Conservation (phyloP, 2,797 vertebrate genomes). For the Lates japonicus region DNA sequence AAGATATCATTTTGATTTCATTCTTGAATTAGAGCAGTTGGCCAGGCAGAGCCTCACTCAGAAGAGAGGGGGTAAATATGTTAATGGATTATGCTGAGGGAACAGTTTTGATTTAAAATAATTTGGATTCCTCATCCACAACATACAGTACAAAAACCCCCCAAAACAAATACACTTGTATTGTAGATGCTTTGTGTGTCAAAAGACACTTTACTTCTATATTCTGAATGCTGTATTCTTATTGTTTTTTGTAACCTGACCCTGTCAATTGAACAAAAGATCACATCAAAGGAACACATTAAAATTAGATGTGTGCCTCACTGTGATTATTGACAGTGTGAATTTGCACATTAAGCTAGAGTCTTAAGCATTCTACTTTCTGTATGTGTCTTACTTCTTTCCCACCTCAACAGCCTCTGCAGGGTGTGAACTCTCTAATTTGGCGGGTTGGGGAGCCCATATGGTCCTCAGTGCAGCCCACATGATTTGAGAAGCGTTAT, state of each 20-base stretch:
- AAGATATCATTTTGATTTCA: neutral
- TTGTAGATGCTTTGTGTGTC: too few relatives aligned
- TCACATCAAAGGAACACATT: neutral
- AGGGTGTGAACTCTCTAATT: constrained; percentile 55
- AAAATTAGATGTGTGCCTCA: neutral
- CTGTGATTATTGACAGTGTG: neutral
- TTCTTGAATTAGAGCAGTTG: neutral
- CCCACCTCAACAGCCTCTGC: constrained; percentile 31
- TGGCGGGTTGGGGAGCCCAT: constrained; percentile 24
- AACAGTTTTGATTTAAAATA: neutral
- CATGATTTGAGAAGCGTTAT: constrained; percentile 45
- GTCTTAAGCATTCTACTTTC: neutral
- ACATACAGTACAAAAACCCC: too few relatives aligned
- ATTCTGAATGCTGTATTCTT: neutral
- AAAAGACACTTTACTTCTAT: neutral
- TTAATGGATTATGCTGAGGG: neutral
- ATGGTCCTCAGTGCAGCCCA: constrained; percentile 31
- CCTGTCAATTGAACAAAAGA: neutral
- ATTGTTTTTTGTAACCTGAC: too few relatives aligned
- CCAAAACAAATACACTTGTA: neutral
- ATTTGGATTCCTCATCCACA: neutral
- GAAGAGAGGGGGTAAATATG: neutral
- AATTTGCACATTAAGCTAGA: neutral
- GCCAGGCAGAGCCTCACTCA: neutral
- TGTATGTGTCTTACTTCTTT: constrained; percentile 18